Conservation (phyloP, 2,888 invertebrate genomes). For the Desoria tigrina region DNA sequence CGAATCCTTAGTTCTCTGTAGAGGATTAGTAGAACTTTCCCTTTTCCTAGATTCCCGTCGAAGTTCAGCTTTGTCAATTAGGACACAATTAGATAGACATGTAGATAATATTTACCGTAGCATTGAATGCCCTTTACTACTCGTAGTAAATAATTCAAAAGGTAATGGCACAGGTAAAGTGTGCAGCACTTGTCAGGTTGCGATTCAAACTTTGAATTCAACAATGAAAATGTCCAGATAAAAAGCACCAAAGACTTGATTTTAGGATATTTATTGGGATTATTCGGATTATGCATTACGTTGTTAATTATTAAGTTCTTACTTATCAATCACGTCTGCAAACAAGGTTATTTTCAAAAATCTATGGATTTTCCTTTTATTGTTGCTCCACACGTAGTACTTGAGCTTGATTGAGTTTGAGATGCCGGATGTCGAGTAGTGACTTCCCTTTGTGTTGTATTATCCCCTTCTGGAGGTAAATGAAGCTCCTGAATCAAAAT, state of each 20-base stretch:
- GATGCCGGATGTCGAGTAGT: neutral
- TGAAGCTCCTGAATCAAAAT: conserved; percentile 48
- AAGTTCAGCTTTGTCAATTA: neutral
- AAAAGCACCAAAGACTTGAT: conserved; percentile 3
- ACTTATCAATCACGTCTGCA: no score
- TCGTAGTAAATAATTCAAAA: no score
- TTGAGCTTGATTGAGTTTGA: neutral
- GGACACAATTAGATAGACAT: neutral
- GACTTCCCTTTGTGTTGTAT: conserved; percentile 44
- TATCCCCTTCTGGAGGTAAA: conserved; percentile 49
- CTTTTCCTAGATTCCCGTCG: neutral
- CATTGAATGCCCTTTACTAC: conserved; percentile 6
- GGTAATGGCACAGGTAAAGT: neutral
- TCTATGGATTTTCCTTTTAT: conserved; percentile 48
- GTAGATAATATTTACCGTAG: conserved; percentile 2
- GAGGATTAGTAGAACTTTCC: conserved; percentile 3
- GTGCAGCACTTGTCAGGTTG: neutral
- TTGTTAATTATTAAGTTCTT: no score
- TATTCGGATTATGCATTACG: no score
- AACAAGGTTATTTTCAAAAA: conserved; percentile 25
- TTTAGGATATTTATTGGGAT: neutral
- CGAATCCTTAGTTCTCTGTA: conserved; percentile 13
- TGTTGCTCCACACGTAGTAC: conserved; percentile 37
- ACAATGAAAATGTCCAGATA: no score
- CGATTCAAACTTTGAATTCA: no score